Evolutionary conservation across 1,140 invertebrate species (phyloP), one percentile per base, ranked within the genome.

Genomic region (Lethocerus indicus): DNA sequence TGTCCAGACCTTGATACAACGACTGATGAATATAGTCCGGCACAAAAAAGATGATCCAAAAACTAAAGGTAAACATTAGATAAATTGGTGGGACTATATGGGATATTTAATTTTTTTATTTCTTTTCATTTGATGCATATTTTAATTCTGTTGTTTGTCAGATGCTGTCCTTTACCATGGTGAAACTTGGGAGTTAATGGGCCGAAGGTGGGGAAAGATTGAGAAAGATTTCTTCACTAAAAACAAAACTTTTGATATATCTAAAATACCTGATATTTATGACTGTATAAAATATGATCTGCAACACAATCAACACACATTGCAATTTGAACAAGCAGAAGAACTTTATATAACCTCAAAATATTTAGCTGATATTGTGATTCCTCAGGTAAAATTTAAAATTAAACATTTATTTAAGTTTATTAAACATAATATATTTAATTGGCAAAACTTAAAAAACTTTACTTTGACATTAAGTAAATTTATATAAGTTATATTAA

Each of bases 231-330:
- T 98, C 61, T 87, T 81, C 57, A 84, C 83, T 0, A 96, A 95
- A 66, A 79, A 80, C 57, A 88, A 86, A 52, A 75, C 79, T 16
- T 99, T 90, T 69, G 95, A 98, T 63, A 98, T 98, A 56, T 96
- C 91, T 0, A 99, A 99, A 71, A 93, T 99, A 53, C 95, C 96
- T 0, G 96, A 98, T 64, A 98, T 99, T 55, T 99, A 98, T 62
- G 96, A 99, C 69, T 98, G 94, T 63, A 98, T 98, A 56, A 98
- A 98, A 61, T 98, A 95, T 62, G 95, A 99, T 69, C 65, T 98
- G 50, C 94, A 98, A 60, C 96, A 99, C 61, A 99, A 99, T 66
- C 87, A 93, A 60, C 83, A 92, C 61, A 90, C 87, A 1, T 62
- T 98, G 57, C 86, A 95, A 63, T 96, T 94, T 65, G 82, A 92